phyloP scores from a whole-genome alignment of 1,140 invertebrate species.

The Rhopalosiphum maidis region DNA sequence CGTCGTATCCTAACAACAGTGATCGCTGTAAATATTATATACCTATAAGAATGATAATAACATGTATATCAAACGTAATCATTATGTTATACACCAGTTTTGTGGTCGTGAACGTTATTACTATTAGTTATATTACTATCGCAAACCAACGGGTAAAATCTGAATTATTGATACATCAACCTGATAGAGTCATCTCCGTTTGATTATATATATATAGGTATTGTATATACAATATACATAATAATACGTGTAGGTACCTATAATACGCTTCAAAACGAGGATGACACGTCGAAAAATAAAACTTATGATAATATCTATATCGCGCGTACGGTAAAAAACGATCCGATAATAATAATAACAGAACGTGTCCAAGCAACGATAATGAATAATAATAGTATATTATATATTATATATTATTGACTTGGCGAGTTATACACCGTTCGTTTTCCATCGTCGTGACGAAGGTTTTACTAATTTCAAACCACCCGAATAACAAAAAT shows the following conservation, averaged over 20 bases:
- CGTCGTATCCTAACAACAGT: too few relatives aligned
- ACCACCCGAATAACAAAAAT: not conserved
- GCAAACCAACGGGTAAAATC: not conserved
- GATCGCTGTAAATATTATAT: too few relatives aligned
- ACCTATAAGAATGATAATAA: too few relatives aligned
- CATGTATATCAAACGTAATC: too few relatives aligned
- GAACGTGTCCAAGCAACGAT: not conserved
- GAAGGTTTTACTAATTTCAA: not conserved
- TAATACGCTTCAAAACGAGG: not conserved
- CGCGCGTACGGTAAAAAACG: not conserved
- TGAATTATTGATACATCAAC: not conserved
- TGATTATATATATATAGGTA: not conserved
- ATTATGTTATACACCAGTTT: not conserved
- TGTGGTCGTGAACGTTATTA: not conserved
- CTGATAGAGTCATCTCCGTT: not conserved
- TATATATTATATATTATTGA: constrained; percentile 8
- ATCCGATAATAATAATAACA: not conserved
- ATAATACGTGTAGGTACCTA: not conserved
- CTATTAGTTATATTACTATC: not conserved
- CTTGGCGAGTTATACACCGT: not conserved
- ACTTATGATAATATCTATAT: not conserved
- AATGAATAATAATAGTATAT: not conserved
- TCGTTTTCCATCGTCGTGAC: not conserved
- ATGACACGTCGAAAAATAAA: constrained; percentile 17
- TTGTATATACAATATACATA: not conserved